Percentiles rank a stretch among this genome's conserved stretches.
Evolutionary conservation across 2,888 invertebrate species (phyloP).

Genomic region (Hyposoter dolosus): DNA sequence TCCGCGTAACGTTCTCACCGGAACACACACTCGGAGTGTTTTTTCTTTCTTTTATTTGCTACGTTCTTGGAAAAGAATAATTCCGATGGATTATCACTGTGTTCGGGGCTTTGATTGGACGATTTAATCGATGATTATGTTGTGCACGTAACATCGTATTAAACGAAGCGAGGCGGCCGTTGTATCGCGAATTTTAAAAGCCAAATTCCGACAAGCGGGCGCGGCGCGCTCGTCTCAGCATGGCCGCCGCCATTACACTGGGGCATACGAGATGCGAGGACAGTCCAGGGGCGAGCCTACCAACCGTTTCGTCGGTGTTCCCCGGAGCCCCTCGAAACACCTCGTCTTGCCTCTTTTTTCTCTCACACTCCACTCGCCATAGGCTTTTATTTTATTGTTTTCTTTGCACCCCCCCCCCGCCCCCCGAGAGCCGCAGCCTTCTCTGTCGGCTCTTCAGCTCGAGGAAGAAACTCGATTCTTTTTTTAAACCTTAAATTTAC

Average conservation of each 20-base stretch:
- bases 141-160: slow-evolving; percentile 6
- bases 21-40: slow-evolving; percentile 30
- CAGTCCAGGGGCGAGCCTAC: slow-evolving; percentile 77
- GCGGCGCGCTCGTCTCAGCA: slow-evolving; percentile 82
- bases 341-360: slow-evolving; percentile 28
- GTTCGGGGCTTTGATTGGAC: background rate
- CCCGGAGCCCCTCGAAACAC: slow-evolving; percentile 51
- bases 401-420: background rate
- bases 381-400: background rate
- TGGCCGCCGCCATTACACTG: slow-evolving; percentile 83
- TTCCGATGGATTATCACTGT: slow-evolving; percentile 25
- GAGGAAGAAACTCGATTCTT: slow-evolving; percentile 50
- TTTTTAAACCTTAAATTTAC: slow-evolving; percentile 61
- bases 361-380: background rate
- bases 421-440: background rate
- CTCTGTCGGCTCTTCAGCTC: background rate
- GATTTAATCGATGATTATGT: background rate
- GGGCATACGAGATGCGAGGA: slow-evolving; percentile 76
- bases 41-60: slow-evolving; percentile 17
- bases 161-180: slow-evolving; percentile 1
- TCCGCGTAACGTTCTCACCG: slow-evolving; percentile 58
- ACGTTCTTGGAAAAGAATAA: slow-evolving; percentile 8
- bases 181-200: slow-evolving; percentile 72
- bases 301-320: slow-evolving; percentile 48
- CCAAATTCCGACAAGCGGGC: slow-evolving; percentile 79